Conservation (phyloP, 2,113 vertebrate genomes). For the Passer domesticus region DNA sequence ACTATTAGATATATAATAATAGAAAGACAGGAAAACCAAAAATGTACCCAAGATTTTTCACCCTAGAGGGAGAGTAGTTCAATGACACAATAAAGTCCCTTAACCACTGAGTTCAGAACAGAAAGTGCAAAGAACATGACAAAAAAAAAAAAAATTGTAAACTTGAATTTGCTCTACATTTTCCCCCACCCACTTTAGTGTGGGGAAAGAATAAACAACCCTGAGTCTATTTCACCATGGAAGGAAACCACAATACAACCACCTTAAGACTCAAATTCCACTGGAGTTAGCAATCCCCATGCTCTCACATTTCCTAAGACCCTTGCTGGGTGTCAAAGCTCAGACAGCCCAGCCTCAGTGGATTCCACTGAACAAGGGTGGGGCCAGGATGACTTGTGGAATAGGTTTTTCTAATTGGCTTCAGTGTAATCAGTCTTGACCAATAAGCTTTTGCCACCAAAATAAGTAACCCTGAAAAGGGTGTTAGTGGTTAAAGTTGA, state of each 20-base stretch:
- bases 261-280: neutral
- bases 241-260: neutral
- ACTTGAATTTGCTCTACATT: neutral
- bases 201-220: neutral
- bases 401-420: neutral
- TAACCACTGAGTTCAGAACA: neutral
- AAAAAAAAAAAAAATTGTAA: neutral
- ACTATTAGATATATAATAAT: neutral
- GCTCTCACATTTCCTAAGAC: rapidly evolving
- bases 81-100: neutral
- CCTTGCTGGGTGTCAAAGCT: neutral
- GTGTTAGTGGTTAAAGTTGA: neutral
- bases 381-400: neutral
- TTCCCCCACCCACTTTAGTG: neutral
- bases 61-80: neutral
- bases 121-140: neutral
- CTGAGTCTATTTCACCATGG: rapidly evolving
- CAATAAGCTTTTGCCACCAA: neutral
- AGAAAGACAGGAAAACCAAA: neutral
- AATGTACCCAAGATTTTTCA: neutral
- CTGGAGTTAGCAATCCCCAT: rapidly evolving
- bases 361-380: neutral
- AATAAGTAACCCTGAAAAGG: neutral
- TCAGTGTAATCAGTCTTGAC: neutral
- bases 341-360: neutral